Conservation (phyloP, 2,797 vertebrate species). For the Tragopan temminckii region DNA sequence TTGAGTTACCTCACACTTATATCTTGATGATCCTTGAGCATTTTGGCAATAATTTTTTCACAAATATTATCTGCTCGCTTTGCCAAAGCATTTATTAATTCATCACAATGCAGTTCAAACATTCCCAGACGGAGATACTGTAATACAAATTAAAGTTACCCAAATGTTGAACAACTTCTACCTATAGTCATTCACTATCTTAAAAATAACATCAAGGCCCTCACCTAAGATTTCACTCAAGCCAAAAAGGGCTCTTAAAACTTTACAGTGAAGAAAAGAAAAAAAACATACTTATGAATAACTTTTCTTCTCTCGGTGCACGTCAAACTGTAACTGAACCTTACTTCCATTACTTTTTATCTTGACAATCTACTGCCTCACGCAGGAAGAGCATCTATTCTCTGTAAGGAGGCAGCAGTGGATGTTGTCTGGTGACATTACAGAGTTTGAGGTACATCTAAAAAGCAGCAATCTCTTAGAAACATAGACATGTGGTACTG, state of each 20-base stretch:
- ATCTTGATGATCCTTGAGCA: constrained; percentile 86
- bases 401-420: not conserved
- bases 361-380: not conserved
- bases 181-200: not conserved
- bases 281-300: not conserved
- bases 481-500: not conserved
- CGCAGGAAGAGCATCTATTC: not conserved
- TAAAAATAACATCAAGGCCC: not conserved
- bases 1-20: constrained; percentile 74
- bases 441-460: not conserved
- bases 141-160: not conserved
- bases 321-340: not conserved
- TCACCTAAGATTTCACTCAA: not conserved
- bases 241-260: not conserved
- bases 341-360: not conserved
- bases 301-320: not conserved
- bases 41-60: constrained; percentile 82
- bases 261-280: not conserved
- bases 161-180: not conserved
- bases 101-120: constrained; percentile 90
- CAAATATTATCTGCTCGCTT: constrained; percentile 83
- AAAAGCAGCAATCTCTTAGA: not conserved
- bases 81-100: constrained; percentile 84
- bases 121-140: constrained; percentile 88
- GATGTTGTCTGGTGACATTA: not conserved